A percentile compares a stretch with the other conserved stretches of the same genome.
phyloP scores from a whole-genome alignment of 2,888 invertebrate genomes.

The Zaprionus lineosus region DNA sequence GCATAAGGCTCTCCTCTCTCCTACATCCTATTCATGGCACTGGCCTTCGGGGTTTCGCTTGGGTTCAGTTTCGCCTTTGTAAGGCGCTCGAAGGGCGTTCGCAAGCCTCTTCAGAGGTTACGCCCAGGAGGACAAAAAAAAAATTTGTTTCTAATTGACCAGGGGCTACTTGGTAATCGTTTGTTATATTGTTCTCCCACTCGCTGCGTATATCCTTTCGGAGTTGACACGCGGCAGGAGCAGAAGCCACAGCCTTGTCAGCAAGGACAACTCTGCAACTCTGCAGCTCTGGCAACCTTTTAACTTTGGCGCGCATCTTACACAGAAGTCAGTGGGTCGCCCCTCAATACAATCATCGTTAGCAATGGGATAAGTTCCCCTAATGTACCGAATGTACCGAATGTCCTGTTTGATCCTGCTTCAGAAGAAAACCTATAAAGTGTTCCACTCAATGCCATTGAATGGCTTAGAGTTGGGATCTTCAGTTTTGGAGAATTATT shows the following conservation, averaged over 20 bases:
- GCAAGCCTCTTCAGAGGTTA: slow-evolving; percentile 77
- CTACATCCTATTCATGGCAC: slow-evolving; percentile 17
- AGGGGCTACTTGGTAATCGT: slow-evolving; percentile 2
- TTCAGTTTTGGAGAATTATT: no score
- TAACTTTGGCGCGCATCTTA: slow-evolving; percentile 55
- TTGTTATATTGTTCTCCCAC: not conserved
- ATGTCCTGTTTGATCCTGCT: not conserved
- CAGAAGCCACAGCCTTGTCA: slow-evolving; percentile 67
- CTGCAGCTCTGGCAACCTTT: slow-evolving; percentile 50
- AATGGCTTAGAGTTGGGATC: no score
- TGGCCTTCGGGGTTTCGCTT: not conserved
- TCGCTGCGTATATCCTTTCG: not conserved
- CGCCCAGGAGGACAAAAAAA: slow-evolving; percentile 47
- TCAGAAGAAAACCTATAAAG: slow-evolving; percentile 3
- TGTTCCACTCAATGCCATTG: slow-evolving; percentile 46
- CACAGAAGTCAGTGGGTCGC: slow-evolving; percentile 60
- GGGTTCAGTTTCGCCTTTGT: slow-evolving; percentile 8
- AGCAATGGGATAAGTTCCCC: slow-evolving; percentile 10
- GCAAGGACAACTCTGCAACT: slow-evolving; percentile 14
- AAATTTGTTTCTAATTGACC: slow-evolving; percentile 66
- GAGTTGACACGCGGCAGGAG: slow-evolving; percentile 65
- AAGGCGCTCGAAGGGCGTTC: slow-evolving; percentile 57
- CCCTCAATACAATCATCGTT: slow-evolving; percentile 36
- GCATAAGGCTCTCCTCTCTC: slow-evolving; percentile 56
- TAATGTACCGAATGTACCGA: slow-evolving; percentile 31